phyloP scores from a whole-genome alignment of 1,140 invertebrate species.

The Leptinotarsa texana region DNA sequence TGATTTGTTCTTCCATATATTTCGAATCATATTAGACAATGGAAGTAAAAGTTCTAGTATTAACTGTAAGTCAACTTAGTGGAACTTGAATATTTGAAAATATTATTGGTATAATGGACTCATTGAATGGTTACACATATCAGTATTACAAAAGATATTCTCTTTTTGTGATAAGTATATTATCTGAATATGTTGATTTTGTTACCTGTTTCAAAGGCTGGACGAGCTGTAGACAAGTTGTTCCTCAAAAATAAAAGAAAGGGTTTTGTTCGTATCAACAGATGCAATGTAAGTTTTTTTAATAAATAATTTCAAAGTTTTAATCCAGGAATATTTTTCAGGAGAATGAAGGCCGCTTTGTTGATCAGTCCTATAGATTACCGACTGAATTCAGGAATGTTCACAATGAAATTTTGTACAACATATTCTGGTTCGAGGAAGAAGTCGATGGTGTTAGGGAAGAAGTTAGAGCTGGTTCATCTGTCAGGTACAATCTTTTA shows the following conservation, averaged over 20 bases:
- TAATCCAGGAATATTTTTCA: background rate
- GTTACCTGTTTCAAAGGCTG: no score
- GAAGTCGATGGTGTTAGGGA: background rate
- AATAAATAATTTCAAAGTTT: background rate
- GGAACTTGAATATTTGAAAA: no score
- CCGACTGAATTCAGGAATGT: background rate
- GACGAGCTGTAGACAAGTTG: no score
- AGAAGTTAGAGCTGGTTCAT: background rate
- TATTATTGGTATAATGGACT: no score
- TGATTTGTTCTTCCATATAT: no score
- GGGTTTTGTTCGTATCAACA: background rate
- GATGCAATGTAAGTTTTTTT: background rate
- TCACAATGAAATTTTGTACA: constrained; percentile 1
- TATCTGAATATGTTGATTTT: no score
- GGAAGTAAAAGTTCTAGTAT: no score
- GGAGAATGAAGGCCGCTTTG: background rate
- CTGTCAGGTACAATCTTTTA: background rate
- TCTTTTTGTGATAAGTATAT: no score
- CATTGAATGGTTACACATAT: no score
- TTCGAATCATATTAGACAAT: no score
- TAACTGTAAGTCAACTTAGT: no score
- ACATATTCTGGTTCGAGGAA: background rate
- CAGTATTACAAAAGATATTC: no score
- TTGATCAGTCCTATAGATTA: background rate
- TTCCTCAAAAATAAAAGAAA: background rate